phyloP scores from a whole-genome alignment of 1,140 invertebrate genomes.

The Hydropsyche tenuis region DNA sequence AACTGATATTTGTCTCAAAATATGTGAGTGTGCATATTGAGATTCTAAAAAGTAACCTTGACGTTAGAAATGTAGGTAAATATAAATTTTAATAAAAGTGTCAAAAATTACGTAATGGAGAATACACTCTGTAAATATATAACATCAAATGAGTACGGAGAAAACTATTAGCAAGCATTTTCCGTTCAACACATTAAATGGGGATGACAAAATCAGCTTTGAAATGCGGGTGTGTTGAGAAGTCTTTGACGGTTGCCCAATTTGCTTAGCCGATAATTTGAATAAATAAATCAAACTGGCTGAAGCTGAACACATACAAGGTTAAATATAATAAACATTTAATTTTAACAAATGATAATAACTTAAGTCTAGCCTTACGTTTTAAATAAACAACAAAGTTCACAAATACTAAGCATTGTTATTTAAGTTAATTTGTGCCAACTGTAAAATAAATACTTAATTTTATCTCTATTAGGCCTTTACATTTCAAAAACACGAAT shows the following conservation, averaged over 20 bases:
- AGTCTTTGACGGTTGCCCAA: not conserved
- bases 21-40: not conserved
- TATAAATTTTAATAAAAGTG: not conserved
- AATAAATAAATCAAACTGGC: conserved; percentile 11
- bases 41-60: not conserved
- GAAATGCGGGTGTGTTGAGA: too few relatives aligned
- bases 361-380: conserved; percentile 6
- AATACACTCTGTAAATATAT: not conserved
- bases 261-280: conserved; percentile 6
- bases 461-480: conserved; percentile 15
- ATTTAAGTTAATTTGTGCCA: conserved; percentile 21
- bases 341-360: conserved; percentile 19
- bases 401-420: conserved; percentile 17
- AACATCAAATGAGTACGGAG: not conserved
- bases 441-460: conserved; percentile 18
- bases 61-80: not conserved
- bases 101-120: not conserved
- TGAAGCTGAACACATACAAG: conserved; percentile 22
- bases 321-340: conserved; percentile 17
- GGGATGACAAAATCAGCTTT: too few relatives aligned
- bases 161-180: too few relatives aligned
- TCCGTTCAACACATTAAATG: too few relatives aligned
- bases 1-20: not conserved
- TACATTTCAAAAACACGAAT: not conserved
- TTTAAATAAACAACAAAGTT: conserved; percentile 18